Evolutionary conservation across 2,888 invertebrate species (phyloP), one percentile per base, ranked within the genome.

Genomic region (Microctonus brassicae): DNA sequence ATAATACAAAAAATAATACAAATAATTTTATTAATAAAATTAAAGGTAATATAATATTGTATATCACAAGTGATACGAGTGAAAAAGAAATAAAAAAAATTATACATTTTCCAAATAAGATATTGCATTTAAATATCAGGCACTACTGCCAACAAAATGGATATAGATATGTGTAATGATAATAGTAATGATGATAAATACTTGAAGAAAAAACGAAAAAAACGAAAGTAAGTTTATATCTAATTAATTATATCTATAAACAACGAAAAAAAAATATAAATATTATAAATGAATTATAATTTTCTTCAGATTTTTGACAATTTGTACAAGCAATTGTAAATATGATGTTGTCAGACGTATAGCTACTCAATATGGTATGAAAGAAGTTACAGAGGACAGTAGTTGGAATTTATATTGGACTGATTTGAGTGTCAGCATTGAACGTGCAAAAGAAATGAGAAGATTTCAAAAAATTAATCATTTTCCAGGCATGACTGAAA

Each of bases 331-430:
- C 66, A 92, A 92, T 87, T 94, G 94, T 80, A 91, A 93, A 29
- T 94, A 94, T 83, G 93, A 94, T 75, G 92, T 93, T 74, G 94
- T 96, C 47, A 89, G 93, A 52, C 91, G 92, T 80, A 92, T 93
- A 0, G 91, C 94, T 1, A 89, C 91, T 73, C 91, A 92, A 75
- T 93, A 92, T 83, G 93, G 93, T 0, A 94, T 94, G 90, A 91
- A 92, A 73, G 94, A 94, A 85, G 95, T 95, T 0, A 90, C 91
- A 0, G 95, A 95, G 78, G 91, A 92, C 61, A 95, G 95, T 72
- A 91, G 93, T 66, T 97, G 97, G 97, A 95, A 95, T 85, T 91
- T 97, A 76, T 94, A 94, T 83, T 97, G 97, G 97, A 95, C 95
- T 0, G 97, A 97, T 85, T 91, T 94, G 81, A 94, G 95, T 77